Evolutionary conservation across 2,888 invertebrate genomes (phyloP).

Genomic region (Bhutanitis thaidina): DNA sequence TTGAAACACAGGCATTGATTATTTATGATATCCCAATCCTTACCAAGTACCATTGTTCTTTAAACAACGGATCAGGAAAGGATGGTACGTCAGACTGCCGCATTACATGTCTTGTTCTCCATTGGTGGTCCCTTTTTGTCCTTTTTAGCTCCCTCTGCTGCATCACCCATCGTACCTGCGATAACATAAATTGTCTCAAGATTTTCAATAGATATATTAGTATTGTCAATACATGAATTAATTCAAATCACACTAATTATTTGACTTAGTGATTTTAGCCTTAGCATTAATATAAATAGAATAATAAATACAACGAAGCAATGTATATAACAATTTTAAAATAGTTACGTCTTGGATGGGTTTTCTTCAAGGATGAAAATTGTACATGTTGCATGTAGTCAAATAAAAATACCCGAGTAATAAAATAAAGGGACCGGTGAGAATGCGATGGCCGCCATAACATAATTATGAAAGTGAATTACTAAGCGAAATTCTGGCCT

Average conservation of each 20-base stretch:
- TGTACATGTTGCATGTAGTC: no score
- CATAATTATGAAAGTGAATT: not conserved
- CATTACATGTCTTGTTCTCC: constrained; percentile 69
- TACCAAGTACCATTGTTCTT: constrained; percentile 98
- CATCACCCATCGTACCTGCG: constrained; percentile 94
- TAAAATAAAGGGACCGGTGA: not conserved
- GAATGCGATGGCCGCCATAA: not conserved
- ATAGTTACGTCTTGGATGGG: no score
- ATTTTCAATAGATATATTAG: no score
- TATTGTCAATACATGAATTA: no score
- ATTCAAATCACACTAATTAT: no score
- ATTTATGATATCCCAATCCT: no score
- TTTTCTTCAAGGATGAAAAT: no score
- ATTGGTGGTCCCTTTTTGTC: constrained; percentile 90
- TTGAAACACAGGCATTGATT: no score
- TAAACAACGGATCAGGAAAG: constrained; percentile 94
- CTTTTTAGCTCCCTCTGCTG: constrained; percentile 93
- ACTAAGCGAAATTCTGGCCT: not conserved
- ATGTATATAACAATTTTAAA: no score
- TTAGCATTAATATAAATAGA: no score
- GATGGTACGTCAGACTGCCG: constrained; percentile 74
- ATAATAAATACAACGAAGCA: no score
- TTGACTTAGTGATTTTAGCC: no score
- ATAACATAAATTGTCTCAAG: not conserved
- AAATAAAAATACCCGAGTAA: not conserved